A percentile compares a stretch with the other conserved stretches of the same genome.
phyloP scores from a whole-genome alignment of 2,113 vertebrate genomes.

The Alaudala cheleensis region DNA sequence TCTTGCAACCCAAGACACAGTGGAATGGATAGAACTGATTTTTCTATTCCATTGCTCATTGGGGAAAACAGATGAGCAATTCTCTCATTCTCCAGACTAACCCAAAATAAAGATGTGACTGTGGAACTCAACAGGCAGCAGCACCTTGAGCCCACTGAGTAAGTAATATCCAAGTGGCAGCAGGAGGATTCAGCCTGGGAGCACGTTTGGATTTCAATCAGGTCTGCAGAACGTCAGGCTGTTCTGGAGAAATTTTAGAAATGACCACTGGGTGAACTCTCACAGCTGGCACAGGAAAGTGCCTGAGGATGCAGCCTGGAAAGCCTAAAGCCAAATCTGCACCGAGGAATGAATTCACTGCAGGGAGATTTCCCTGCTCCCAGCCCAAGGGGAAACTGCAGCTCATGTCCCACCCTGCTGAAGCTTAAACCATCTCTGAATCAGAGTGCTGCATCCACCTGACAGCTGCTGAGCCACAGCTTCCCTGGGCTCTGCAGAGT shows the following conservation, averaged over 20 bases:
- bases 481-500: not conserved
- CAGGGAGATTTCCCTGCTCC: not conserved
- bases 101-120: not conserved
- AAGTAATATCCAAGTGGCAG: not conserved
- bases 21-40: not conserved
- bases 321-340: not conserved
- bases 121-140: not conserved
- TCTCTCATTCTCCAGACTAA: not conserved
- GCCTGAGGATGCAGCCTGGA: not conserved
- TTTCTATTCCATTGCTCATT: not conserved
- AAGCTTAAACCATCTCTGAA: not conserved
- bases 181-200: not conserved
- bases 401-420: not conserved
- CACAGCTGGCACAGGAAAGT: not conserved
- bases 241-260: not conserved
- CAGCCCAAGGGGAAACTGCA: not conserved
- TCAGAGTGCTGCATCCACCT: not conserved
- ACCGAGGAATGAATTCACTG: not conserved
- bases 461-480: not conserved
- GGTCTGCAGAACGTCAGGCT: not conserved
- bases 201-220: not conserved
- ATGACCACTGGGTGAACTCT: not conserved
- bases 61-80: not conserved
- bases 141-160: not conserved
- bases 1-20: too few relatives aligned